A percentile compares a stretch with the other conserved stretches of the same genome.
These are phyloP conservation scores for Siphonodentalium dalli DNA, from an alignment of 2,888 invertebrate species.

Conservation along the genomic window DNA sequence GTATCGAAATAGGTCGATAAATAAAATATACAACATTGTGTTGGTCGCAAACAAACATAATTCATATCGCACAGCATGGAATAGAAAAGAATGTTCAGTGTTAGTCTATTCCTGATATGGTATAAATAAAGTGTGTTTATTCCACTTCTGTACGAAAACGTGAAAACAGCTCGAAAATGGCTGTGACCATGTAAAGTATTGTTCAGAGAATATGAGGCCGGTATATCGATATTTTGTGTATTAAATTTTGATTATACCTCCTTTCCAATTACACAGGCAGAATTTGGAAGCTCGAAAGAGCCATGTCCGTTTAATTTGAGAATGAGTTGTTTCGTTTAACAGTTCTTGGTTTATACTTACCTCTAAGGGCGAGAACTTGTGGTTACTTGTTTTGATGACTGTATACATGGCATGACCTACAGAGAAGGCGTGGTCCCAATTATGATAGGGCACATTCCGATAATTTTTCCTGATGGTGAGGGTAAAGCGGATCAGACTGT, in stretches of 20 bases:
- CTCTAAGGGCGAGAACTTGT: constrained; percentile 72
- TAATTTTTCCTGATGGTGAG: constrained; percentile 86
- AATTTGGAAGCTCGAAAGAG: too few relatives aligned
- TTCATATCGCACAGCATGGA: not conserved
- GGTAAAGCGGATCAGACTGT: constrained; percentile 76
- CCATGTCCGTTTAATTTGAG: too few relatives aligned
- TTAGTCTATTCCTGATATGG: not conserved
- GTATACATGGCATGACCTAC: constrained; percentile 85
- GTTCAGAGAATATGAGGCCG: too few relatives aligned
- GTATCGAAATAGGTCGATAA: too few relatives aligned
- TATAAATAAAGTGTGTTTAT: too few relatives aligned
- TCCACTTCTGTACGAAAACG: too few relatives aligned
- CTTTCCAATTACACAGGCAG: too few relatives aligned
- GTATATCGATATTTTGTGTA: not conserved
- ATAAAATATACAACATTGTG: too few relatives aligned
- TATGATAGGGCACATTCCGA: constrained; percentile 83
- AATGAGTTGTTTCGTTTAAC: too few relatives aligned
- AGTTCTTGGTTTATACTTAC: constrained; percentile 67
- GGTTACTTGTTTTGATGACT: constrained; percentile 72
- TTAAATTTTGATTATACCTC: not conserved
- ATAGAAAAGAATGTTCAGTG: too few relatives aligned
- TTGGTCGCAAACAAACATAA: not conserved
- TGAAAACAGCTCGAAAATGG: too few relatives aligned
- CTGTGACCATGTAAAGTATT: too few relatives aligned
- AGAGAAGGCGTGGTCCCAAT: constrained; percentile 86